These are phyloP conservation scores for Echiichthys vipera DNA, from an alignment of 2,797 vertebrate genomes.

Conservation along the genomic window DNA sequence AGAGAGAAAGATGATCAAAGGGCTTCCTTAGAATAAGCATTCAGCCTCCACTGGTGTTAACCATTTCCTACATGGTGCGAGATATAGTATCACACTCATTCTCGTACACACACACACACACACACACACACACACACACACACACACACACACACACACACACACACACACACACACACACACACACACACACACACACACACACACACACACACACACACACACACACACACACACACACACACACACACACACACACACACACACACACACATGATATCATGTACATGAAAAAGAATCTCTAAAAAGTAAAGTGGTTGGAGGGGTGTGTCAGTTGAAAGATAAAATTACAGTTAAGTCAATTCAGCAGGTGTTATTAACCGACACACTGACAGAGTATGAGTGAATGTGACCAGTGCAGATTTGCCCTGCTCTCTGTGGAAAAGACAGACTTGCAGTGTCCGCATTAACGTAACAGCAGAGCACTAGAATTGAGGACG, in stretches of 20 bases:
- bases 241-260: not conserved
- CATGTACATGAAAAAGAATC: not conserved
- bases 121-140: not conserved
- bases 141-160: not conserved
- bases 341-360: not conserved
- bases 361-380: too few species aligned
- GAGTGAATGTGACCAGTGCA: conserved; percentile 9
- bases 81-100: not conserved
- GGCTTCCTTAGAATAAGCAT: conserved; percentile 15
- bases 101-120: not conserved
- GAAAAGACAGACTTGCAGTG: conserved; percentile 5
- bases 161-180: not conserved
- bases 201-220: not conserved
- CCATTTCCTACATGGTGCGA: conserved; percentile 1
- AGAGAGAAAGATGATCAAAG: conserved; percentile 40
- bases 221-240: not conserved
- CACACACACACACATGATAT: not conserved
- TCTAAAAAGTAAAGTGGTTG: not conserved
- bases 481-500: not conserved
- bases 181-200: not conserved
- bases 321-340: not conserved
- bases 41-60: conserved; percentile 22
- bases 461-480: conserved; percentile 45
- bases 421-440: conserved; percentile 3
- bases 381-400: not conserved